Conservation (phyloP, 2,113 vertebrate species). For the Oreochromis spilurus region DNA sequence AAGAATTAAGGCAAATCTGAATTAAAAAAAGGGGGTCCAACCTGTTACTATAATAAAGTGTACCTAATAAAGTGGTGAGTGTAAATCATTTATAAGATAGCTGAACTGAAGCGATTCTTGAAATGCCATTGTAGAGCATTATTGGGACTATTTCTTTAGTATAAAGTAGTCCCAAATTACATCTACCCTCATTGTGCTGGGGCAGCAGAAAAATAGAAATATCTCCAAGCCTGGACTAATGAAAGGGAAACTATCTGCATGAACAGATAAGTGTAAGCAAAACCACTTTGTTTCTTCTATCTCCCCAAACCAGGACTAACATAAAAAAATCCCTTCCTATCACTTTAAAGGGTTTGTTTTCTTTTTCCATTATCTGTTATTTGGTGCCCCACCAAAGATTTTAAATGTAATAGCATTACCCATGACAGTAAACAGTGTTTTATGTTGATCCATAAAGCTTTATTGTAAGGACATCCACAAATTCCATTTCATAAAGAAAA, state of each 20-base stretch:
- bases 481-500: constrained; percentile 12
- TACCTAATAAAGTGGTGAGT: background rate
- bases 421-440: background rate
- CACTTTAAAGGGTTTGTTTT: background rate
- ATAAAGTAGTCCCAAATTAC: background rate
- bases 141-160: background rate
- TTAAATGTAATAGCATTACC: background rate
- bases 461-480: background rate
- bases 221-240: background rate
- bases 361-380: background rate
- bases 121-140: background rate
- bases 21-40: background rate
- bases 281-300: background rate
- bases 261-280: background rate
- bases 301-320: background rate
- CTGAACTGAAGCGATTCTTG: background rate
- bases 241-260: background rate
- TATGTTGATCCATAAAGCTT: constrained; percentile 19
- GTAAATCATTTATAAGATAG: background rate
- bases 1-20: background rate
- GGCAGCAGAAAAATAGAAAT: background rate
- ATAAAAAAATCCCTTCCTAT: background rate
- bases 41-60: background rate
- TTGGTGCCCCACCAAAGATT: background rate
- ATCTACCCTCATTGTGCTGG: background rate